A percentile compares a stretch with the other conserved stretches of the same genome.
These are phyloP conservation scores for Lanius ludovicianus DNA, from an alignment of 2,113 vertebrate species.

Conservation along the genomic window DNA sequence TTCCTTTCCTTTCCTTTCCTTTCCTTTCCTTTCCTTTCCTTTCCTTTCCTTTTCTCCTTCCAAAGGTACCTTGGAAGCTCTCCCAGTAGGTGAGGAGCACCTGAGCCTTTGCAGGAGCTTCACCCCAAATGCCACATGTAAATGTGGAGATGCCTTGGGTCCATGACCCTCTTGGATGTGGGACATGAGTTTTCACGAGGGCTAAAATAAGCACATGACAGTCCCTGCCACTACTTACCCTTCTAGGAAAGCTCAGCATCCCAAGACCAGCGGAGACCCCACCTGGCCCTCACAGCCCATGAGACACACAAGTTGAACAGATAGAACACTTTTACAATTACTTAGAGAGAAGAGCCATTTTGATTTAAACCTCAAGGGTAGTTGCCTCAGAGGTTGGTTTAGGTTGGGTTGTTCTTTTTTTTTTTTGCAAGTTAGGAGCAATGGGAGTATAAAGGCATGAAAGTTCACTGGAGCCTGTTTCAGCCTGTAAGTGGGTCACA, in stretches of 20 bases:
- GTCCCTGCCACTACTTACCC: too few species aligned
- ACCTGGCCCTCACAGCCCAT: neutral
- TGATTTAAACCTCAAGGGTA: neutral
- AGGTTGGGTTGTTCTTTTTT: neutral
- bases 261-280: neutral
- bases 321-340: neutral
- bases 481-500: slow-evolving; percentile 58
- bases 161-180: neutral
- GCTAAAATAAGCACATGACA: neutral
- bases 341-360: neutral
- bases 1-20: too few species aligned
- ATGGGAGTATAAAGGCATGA: neutral
- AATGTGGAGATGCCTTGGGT: neutral
- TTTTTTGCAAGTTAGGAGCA: neutral
- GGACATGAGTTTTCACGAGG: neutral
- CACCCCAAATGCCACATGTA: neutral
- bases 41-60: neutral
- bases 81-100: neutral
- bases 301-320: neutral
- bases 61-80: neutral
- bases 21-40: too few species aligned
- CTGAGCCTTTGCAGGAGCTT: neutral
- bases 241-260: neutral
- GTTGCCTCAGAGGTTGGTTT: neutral
- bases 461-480: slow-evolving; percentile 29